Evolutionary conservation across 2,888 invertebrate species (phyloP).

Genomic region (Hanleya hanleyi): DNA sequence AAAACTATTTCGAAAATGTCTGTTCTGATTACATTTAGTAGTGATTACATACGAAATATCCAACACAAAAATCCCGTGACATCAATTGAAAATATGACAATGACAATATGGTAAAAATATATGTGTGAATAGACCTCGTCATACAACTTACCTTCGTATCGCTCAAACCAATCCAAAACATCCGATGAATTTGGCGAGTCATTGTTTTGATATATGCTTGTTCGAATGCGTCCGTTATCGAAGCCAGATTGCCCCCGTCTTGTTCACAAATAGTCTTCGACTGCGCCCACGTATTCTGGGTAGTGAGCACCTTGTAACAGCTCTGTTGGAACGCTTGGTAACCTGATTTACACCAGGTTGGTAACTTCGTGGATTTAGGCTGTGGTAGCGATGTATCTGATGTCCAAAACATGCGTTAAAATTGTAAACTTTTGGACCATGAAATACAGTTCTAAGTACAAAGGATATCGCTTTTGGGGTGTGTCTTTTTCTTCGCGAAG

Average conservation of each 20-base stretch:
- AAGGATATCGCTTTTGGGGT: no score
- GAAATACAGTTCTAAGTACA: no score
- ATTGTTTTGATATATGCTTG: slow-evolving; percentile 8
- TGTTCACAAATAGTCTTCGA: slow-evolving; percentile 3
- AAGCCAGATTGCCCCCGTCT: not conserved
- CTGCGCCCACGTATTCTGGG: not conserved
- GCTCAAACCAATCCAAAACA: slow-evolving; percentile 49
- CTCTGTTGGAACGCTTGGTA: slow-evolving; percentile 31
- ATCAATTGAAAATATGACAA: no score
- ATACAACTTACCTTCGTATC: slow-evolving; percentile 8
- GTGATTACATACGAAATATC: no score
- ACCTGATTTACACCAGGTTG: slow-evolving; percentile 26
- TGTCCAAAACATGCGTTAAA: not conserved
- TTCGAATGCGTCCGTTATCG: slow-evolving; percentile 7
- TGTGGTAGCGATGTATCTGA: not conserved
- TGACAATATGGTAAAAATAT: no score
- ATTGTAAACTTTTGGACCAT: no score
- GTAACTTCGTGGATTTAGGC: slow-evolving; percentile 6
- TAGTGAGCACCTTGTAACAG: slow-evolving; percentile 36
- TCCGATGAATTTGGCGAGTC: slow-evolving; percentile 10
- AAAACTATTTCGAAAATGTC: no score
- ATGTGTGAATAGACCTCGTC: no score
- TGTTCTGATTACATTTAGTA: no score
- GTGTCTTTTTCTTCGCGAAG: no score
- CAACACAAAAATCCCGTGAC: no score